These are phyloP conservation scores for Drosophila guanche DNA, from an alignment of 1,140 invertebrate species.

Conservation along the genomic window DNA sequence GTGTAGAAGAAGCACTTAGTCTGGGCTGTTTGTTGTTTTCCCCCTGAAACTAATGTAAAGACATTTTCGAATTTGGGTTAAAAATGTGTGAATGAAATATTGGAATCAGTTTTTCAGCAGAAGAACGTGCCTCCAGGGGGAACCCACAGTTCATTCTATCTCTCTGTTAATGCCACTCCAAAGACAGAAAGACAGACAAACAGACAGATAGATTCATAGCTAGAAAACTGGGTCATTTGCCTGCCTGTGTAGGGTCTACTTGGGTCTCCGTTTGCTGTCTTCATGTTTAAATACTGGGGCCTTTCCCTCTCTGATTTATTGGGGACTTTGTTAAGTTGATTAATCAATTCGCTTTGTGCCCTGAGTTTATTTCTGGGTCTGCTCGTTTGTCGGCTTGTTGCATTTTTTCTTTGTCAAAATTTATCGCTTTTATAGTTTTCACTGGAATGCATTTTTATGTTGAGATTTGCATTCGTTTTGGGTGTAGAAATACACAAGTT, in stretches of 20 bases:
- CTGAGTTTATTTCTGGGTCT: slow-evolving; percentile 54
- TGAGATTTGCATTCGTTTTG: too few relatives aligned
- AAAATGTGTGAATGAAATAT: slow-evolving; percentile 69
- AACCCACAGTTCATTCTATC: slow-evolving; percentile 3
- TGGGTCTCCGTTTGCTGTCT: slow-evolving; percentile 15
- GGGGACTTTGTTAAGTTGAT: slow-evolving; percentile 67
- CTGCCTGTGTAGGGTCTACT: slow-evolving; percentile 31
- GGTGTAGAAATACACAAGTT: too few relatives aligned
- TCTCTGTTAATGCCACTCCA: slow-evolving; percentile 48
- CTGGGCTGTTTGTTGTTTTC: slow-evolving; percentile 7
- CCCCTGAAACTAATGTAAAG: slow-evolving; percentile 49
- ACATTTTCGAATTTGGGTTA: slow-evolving; percentile 70
- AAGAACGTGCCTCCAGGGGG: slow-evolving; percentile 8
- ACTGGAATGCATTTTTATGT: too few relatives aligned
- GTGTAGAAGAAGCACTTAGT: slow-evolving; percentile 48
- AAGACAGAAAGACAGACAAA: slow-evolving; percentile 17
- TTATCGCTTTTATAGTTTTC: slow-evolving; percentile 7
- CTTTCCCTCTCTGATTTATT: slow-evolving; percentile 52
- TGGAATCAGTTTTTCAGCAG: slow-evolving; percentile 20
- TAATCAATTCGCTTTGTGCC: slow-evolving; percentile 59
- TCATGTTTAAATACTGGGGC: slow-evolving; percentile 53
- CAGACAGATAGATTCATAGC: slow-evolving; percentile 11
- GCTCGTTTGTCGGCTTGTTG: slow-evolving; percentile 14
- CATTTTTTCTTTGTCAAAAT: slow-evolving; percentile 30
- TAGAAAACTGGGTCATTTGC: slow-evolving; percentile 68